Evolutionary conservation across 1,140 invertebrate genomes (phyloP), one percentile per base, ranked within the genome.

Genomic region (Pachyrhynchus sulphureomaculatus): DNA sequence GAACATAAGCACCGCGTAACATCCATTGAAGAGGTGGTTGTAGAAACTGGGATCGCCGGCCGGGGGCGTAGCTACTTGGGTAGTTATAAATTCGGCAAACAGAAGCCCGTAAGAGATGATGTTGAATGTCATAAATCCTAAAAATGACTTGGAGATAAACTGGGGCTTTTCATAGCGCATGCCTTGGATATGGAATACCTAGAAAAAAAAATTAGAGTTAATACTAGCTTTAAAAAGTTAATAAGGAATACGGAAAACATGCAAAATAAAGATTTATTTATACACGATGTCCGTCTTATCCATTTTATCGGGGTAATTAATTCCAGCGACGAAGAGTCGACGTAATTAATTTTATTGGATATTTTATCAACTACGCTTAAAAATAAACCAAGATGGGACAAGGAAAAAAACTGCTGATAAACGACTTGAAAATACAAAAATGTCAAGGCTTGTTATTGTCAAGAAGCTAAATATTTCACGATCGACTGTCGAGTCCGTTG

Each of bases 51-150:
- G 84, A 68, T 84, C 82, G 69, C 85, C 80, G 37, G 81, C 75
- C 34, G 83, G 81, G 0, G 84, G 83, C 70, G 86, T 82, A 4
- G 83, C 81, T 20, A 88, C 79, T 69, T 84, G 84, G 6, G 84
- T 86, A 12, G 86, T 86, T 24, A 91, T 77, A 37, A 95, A 86
- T 76, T 95, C 92, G 9, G 90, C 88, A 3, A 92, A 77, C 36
- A 95, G 83, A 18, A 97, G 78, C 23, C 91, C 90, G 78, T 94
- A 96, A 37, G 86, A 59, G 68, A 96, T 87, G 48, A 95, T 79
- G 76, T 96, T 96, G 77, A 96, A 96, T 1, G 90, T 86, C 13
- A 92, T 83, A 74, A 96, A 96, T 20, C 89, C 93, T n/a, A 95
- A 80, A 74, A 93, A 92, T 29, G 92, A 94, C 81, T 96, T 97